Evolutionary conservation across 2,113 vertebrate species (phyloP).

Genomic region (Macquaria australasica): DNA sequence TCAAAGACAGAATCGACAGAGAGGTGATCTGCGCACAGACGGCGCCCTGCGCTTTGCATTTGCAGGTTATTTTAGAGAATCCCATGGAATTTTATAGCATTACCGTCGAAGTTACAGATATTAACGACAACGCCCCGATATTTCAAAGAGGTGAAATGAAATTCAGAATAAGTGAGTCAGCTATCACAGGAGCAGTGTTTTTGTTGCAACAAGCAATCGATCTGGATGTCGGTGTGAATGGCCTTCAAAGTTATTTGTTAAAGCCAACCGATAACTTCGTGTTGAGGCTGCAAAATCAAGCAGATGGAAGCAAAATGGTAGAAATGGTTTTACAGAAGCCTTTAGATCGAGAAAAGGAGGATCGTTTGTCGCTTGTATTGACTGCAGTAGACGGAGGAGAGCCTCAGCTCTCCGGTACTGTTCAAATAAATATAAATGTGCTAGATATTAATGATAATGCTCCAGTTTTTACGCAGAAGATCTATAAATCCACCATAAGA

Average conservation of each 20-base stretch:
- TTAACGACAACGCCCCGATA: slow-evolving; percentile 84
- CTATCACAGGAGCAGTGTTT: slow-evolving; percentile 71
- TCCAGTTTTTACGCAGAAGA: slow-evolving; percentile 67
- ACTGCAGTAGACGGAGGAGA: slow-evolving; percentile 59
- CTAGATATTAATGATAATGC: slow-evolving; percentile 75
- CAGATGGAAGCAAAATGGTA: slow-evolving; percentile 46
- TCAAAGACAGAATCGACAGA: slow-evolving; percentile 86
- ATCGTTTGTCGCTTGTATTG: slow-evolving; percentile 45
- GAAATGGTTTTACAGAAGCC: slow-evolving; percentile 70
- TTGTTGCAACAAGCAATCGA: slow-evolving; percentile 80
- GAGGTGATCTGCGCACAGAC: slow-evolving; percentile 83
- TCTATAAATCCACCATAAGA: slow-evolving; percentile 69
- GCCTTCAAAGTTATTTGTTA: slow-evolving; percentile 78
- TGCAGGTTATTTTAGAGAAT: slow-evolving; percentile 84
- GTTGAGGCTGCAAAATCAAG: slow-evolving; percentile 48
- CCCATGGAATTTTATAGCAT: slow-evolving; percentile 82
- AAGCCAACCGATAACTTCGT: slow-evolving; percentile 72
- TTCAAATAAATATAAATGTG: slow-evolving; percentile 52
- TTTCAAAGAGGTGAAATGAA: slow-evolving; percentile 78
- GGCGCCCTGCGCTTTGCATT: slow-evolving; percentile 80
- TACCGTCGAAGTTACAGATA: slow-evolving; percentile 80
- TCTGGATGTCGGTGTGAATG: slow-evolving; percentile 81
- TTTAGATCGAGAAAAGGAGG: slow-evolving; percentile 63
- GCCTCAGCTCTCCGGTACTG: slow-evolving; percentile 45
- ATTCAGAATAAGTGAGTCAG: slow-evolving; percentile 82